Evolutionary conservation across 2,113 vertebrate genomes (phyloP), one percentile per base, ranked within the genome.

Genomic region (Erythrocercus mccallii): DNA sequence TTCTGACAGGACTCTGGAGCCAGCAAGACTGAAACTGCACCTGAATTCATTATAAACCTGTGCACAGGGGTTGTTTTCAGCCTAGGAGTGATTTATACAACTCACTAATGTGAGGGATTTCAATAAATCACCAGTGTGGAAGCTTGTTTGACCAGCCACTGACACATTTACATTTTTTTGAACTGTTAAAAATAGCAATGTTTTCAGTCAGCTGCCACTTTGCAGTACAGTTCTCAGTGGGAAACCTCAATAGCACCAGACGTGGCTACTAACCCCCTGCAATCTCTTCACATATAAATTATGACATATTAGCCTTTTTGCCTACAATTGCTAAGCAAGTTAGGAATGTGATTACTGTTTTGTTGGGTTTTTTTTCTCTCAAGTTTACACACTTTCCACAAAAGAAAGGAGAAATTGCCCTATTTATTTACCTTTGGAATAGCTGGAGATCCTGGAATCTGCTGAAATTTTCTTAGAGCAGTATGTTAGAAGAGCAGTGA

Each of bases 101-200:
- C 54, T 57, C 54, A 2, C 33, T 96, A 94, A 94, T 73, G 33
- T 45, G 56, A 51, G 85, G 70, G 31, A 87, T 19, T 92, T 78
- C 74, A 79, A 69, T 71, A 91, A 93, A 94, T 92, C 71, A 65
- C 48, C 3, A 0, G 18, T 51, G 33, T 71, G 53, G 42, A 90
- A 92, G 54, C 89, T 84, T 86, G 50, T 93, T 89, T 89, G 81
- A 97, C 92, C 64, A 40, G 81, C 90, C 5, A 6, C 40, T 95
- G 94, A 73, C 82, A 60, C 18, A 91, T 97, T 95, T 96, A 78
- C 86, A 90, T 96, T 94, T 97, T 97, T 91, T 81, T 88, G 65
- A 92, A 91, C 64, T 83, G 86, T 82, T 70, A 65, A 91, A 88
- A 95, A 51, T 91, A 93, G 77, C 84, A 57, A 82, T 76, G 70